These are phyloP conservation scores for Somateria mollissima DNA, from an alignment of 2,797 vertebrate species.

Conservation along the genomic window DNA sequence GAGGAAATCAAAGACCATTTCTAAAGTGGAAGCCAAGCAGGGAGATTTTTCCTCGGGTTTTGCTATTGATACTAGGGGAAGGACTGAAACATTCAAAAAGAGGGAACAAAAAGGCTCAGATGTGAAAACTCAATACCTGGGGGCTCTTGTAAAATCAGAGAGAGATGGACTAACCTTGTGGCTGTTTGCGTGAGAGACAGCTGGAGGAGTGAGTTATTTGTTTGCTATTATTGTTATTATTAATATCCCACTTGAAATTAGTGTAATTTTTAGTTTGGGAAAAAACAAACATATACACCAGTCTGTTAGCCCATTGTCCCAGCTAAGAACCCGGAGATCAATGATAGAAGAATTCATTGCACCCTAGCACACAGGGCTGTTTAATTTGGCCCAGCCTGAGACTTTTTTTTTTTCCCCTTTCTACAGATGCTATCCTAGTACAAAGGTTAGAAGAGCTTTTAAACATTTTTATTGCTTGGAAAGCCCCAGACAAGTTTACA, in stretches of 20 bases:
- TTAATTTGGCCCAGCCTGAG: neutral
- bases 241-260: neutral
- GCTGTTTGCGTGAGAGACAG: neutral
- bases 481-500: neutral
- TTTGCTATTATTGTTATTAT: neutral
- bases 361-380: neutral
- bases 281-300: neutral
- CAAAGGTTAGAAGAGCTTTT: neutral
- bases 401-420: neutral
- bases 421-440: neutral
- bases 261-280: neutral
- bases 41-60: neutral
- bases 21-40: neutral
- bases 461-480: neutral
- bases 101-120: neutral
- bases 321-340: neutral
- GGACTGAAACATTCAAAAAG: neutral
- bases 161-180: neutral
- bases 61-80: neutral
- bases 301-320: neutral
- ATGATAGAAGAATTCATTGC: neutral
- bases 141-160: neutral
- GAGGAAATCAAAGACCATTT: neutral
- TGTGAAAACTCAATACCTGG: neutral
- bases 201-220: neutral